A percentile compares a stretch with the other conserved stretches of the same genome.
phyloP scores from a whole-genome alignment of 2,113 vertebrate genomes.

The Terrapene triunguis region DNA sequence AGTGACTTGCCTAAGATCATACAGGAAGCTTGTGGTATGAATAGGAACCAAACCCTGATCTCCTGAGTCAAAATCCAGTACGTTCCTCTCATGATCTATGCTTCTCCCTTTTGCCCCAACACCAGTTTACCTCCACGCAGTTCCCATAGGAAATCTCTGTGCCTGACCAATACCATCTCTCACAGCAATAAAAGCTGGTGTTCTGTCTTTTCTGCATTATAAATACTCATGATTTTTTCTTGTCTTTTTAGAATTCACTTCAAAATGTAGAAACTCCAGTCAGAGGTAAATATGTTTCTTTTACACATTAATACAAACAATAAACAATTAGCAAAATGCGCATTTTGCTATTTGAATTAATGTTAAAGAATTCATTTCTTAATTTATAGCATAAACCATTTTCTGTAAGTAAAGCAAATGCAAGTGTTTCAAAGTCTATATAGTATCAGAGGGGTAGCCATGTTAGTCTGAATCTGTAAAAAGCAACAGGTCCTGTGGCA shows the following conservation, averaged over 20 bases:
- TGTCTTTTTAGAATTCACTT: slow-evolving; percentile 32
- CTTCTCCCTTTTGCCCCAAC: background rate
- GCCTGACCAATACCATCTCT: background rate
- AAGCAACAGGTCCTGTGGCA: too few species aligned
- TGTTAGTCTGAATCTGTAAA: too few species aligned
- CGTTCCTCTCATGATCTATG: background rate
- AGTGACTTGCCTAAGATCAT: background rate
- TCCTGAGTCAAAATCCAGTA: background rate
- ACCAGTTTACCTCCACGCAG: background rate
- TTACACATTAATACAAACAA: background rate
- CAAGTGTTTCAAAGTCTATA: background rate
- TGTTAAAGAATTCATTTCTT: background rate
- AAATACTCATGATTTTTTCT: background rate
- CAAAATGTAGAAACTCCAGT: background rate
- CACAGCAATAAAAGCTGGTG: background rate
- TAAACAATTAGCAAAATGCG: background rate
- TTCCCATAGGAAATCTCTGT: background rate
- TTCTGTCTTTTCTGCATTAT: background rate
- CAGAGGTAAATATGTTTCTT: slow-evolving; percentile 42
- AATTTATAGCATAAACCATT: background rate
- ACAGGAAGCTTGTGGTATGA: background rate
- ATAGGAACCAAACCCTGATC: background rate
- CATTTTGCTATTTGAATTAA: background rate
- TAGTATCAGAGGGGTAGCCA: too few species aligned
- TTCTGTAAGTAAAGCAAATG: background rate